These are phyloP conservation scores for Poeciliopsis gracilis DNA, from an alignment of 2,797 vertebrate genomes.

Conservation along the genomic window DNA sequence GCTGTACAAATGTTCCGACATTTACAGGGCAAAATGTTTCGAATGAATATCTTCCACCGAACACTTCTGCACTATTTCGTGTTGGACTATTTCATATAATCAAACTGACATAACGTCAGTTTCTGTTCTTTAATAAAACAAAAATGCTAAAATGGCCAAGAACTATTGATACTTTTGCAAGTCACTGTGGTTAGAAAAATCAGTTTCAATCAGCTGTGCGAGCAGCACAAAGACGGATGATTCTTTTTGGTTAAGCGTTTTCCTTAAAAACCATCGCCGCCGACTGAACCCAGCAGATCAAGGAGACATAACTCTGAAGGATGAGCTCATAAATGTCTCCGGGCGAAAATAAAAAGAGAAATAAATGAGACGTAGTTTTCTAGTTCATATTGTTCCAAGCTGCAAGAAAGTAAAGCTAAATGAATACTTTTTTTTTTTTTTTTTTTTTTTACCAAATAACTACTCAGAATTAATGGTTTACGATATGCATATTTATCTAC, in stretches of 20 bases:
- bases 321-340: conserved; percentile 55
- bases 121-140: background rate
- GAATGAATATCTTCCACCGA: background rate
- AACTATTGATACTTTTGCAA: background rate
- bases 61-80: background rate
- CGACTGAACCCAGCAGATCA: conserved; percentile 63
- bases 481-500: conserved; percentile 66
- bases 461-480: conserved; percentile 54
- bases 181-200: conserved; percentile 7
- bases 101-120: background rate
- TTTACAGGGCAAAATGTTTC: background rate
- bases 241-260: conserved; percentile 60
- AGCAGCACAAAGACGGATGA: conserved; percentile 46
- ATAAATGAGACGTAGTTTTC: conserved; percentile 52
- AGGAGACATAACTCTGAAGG: conserved; percentile 64
- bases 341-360: conserved; percentile 46
- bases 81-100: background rate
- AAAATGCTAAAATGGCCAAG: background rate
- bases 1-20: background rate
- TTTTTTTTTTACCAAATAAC: conserved; percentile 48
- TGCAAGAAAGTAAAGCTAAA: conserved; percentile 39
- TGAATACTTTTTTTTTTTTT: background rate
- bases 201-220: conserved; percentile 24
- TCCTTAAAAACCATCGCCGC: conserved; percentile 70
- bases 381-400: conserved; percentile 59